phyloP scores from a whole-genome alignment of 2,888 invertebrate genomes.

The Drosophila bunnanda region DNA sequence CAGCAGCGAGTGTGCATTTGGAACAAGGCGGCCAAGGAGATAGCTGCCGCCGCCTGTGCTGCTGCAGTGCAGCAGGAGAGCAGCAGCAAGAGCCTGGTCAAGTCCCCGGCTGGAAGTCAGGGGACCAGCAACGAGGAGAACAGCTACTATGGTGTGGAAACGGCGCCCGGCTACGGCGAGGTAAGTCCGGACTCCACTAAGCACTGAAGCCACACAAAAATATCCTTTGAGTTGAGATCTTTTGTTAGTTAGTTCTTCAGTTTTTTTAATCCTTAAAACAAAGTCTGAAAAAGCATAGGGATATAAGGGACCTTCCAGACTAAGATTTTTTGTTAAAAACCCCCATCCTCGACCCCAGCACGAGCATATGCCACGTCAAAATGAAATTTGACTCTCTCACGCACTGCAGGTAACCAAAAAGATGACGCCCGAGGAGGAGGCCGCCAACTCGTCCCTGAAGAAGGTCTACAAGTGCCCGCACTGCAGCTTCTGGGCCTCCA shows the following conservation, averaged over 20 bases:
- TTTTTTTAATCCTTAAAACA: neutral
- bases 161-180: conserved; percentile 86
- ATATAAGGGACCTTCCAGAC: neutral
- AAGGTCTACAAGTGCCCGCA: conserved; percentile 96
- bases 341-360: conserved; percentile 36
- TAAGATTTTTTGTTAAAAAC: neutral
- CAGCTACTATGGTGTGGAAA: conserved; percentile 85
- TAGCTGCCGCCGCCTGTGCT: conserved; percentile 55
- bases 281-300: neutral
- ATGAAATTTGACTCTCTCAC: conserved; percentile 85
- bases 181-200: conserved; percentile 70
- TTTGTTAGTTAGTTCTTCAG: neutral
- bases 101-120: conserved; percentile 61
- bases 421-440: conserved; percentile 88
- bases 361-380: conserved; percentile 70
- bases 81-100: conserved; percentile 50
- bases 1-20: conserved; percentile 93
- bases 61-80: conserved; percentile 38
- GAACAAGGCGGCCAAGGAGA: conserved; percentile 88
- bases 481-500: conserved; percentile 96
- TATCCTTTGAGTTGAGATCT: neutral
- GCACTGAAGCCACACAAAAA: conserved; percentile 1
- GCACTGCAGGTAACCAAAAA: conserved; percentile 85
- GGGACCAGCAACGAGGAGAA: conserved; percentile 82
- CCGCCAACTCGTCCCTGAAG: conserved; percentile 88